phyloP scores from a whole-genome alignment of 2,888 invertebrate species.

The Dynastes hyllus region DNA sequence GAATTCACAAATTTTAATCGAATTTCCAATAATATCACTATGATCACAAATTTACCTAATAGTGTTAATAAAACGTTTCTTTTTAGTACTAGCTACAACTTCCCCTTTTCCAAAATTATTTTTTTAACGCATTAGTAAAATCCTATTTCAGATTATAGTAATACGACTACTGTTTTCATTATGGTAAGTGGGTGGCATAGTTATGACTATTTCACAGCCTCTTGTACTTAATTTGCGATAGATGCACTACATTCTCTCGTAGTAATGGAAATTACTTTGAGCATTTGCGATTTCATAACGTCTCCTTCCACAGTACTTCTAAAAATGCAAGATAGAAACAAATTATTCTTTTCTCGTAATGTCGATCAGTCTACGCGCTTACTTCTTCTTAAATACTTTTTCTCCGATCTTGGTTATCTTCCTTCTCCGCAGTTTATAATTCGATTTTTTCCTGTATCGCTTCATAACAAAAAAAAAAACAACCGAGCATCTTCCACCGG shows the following conservation, averaged over 20 bases:
- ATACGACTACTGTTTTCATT: neutral
- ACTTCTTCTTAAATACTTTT: conserved; percentile 1
- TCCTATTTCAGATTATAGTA: no score
- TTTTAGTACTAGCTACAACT: no score
- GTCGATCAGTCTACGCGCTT: conserved; percentile 16
- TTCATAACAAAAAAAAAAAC: neutral
- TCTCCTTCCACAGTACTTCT: neutral
- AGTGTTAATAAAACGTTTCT: no score
- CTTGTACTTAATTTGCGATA: neutral
- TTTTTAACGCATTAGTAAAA: no score
- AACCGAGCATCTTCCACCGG: neutral
- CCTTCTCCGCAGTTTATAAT: conserved; percentile 4
- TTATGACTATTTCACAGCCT: conserved; percentile 39
- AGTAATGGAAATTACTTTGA: conserved; percentile 21
- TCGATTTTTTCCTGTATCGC: neutral
- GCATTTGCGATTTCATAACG: conserved; percentile 33
- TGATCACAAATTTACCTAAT: neutral
- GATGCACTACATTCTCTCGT: neutral
- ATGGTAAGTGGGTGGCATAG: conserved; percentile 14
- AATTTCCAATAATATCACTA: no score
- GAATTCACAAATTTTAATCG: no score
- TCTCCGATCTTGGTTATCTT: conserved; percentile 32
- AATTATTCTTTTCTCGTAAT: conserved; percentile 8
- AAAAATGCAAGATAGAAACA: conserved; percentile 34
- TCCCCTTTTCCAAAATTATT: no score